Evolutionary conservation across 2,888 invertebrate genomes (phyloP).

Genomic region (Drosophila anomelani): DNA sequence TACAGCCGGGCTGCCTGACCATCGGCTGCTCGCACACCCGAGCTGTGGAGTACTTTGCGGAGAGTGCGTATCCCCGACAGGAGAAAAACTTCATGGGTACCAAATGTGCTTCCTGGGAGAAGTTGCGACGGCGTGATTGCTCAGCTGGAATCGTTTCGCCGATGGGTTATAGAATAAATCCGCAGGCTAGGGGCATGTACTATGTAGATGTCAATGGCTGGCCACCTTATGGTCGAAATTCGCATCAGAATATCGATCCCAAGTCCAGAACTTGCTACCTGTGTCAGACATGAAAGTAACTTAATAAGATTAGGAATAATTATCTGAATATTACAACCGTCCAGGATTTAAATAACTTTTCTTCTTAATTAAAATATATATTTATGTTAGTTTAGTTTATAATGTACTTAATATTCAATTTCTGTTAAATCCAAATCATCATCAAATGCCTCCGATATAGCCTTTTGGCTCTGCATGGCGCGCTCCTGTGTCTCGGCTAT

Average conservation of each 20-base stretch:
- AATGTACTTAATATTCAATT: conserved; percentile 60
- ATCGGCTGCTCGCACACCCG: conserved; percentile 80
- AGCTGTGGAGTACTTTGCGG: conserved; percentile 79
- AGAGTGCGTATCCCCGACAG: conserved; percentile 78
- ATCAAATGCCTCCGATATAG: conserved; percentile 78
- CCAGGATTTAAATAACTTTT: background rate
- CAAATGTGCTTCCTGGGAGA: conserved; percentile 72
- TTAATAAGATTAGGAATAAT: too few species aligned
- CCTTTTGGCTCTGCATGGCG: conserved; percentile 71
- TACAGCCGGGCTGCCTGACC: conserved; percentile 78
- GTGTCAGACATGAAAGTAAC: conserved; percentile 6
- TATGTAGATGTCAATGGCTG: conserved; percentile 75
- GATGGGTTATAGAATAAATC: conserved; percentile 77
- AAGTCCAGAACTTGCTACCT: conserved; percentile 7
- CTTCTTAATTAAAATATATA: background rate
- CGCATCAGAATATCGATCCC: background rate
- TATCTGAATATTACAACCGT: background rate
- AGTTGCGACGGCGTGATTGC: conserved; percentile 66
- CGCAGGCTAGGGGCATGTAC: conserved; percentile 75
- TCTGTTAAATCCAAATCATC: conserved; percentile 82
- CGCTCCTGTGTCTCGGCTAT: conserved; percentile 82
- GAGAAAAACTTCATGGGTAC: conserved; percentile 73
- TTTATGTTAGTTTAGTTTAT: conserved; percentile 12
- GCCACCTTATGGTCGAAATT: conserved; percentile 73
- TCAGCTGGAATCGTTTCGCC: conserved; percentile 34